phyloP scores from a whole-genome alignment of 2,113 vertebrate genomes.

The Neoarius graeffei region DNA sequence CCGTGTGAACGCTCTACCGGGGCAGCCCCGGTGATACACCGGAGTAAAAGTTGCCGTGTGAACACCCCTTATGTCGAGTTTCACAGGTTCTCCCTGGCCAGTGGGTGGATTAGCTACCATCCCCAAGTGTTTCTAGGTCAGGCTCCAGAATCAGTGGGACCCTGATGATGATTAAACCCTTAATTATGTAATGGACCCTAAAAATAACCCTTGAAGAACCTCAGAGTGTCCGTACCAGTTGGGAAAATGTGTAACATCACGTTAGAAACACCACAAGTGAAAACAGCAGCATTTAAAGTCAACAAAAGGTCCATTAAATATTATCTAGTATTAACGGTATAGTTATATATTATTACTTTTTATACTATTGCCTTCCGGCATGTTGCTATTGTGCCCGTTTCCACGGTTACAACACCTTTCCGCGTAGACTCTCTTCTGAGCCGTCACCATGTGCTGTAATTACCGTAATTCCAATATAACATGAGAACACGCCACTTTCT shows the following conservation, averaged over 20 bases:
- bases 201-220: not conserved
- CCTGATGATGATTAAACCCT: not conserved
- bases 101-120: too few species aligned
- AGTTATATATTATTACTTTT: not conserved
- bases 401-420: not conserved
- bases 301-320: not conserved
- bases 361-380: not conserved
- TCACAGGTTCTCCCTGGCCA: too few species aligned
- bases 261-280: not conserved
- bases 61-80: too few species aligned
- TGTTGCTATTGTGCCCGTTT: not conserved
- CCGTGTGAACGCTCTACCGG: too few species aligned
- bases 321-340: not conserved
- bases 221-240: not conserved
- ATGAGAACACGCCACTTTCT: not conserved
- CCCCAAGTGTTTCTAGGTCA: too few species aligned
- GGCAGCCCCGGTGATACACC: too few species aligned
- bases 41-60: too few species aligned
- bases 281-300: not conserved
- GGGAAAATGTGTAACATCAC: not conserved
- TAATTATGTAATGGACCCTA: not conserved
- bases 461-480: not conserved
- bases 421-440: not conserved
- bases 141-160: too few species aligned
- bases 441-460: not conserved